Percentiles rank a stretch among this genome's conserved stretches.
Evolutionary conservation across 2,888 invertebrate species (phyloP).

Genomic region (Doris montereyensis): DNA sequence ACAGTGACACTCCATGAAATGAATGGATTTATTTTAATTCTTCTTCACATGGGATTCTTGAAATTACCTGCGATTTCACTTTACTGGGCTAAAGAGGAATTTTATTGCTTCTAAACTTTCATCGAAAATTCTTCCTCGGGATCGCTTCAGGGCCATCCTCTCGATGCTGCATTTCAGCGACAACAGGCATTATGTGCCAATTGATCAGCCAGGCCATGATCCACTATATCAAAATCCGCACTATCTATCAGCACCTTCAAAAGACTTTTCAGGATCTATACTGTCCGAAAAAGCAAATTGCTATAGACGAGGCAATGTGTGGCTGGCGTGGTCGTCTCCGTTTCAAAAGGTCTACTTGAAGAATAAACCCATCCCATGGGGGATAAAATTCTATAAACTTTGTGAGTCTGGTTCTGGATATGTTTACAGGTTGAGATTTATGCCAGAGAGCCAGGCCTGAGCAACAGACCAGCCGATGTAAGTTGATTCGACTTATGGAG

Average conservation of each 20-base stretch:
- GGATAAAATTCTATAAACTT: neutral
- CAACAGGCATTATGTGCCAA: neutral
- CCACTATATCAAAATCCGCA: constrained; percentile 4
- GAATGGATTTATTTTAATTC: constrained; percentile 2
- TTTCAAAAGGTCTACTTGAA: neutral
- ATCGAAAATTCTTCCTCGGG: neutral
- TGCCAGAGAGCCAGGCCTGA: neutral
- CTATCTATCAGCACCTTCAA: constrained; percentile 7
- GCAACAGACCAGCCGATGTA: neutral
- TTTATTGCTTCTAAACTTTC: neutral
- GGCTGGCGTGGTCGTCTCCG: neutral
- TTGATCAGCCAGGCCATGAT: constrained; percentile 10
- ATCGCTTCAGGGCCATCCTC: neutral
- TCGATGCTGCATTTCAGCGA: constrained; percentile 16
- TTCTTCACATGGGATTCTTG: constrained; percentile 1
- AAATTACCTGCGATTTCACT: neutral
- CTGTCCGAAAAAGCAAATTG: neutral
- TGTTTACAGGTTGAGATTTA: neutral
- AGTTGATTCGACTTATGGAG: too few species aligned
- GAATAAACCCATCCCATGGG: neutral
- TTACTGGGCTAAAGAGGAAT: neutral
- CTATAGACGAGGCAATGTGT: constrained; percentile 15
- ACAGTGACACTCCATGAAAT: constrained; percentile 2
- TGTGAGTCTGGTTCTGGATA: neutral
- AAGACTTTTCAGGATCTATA: neutral